These are phyloP conservation scores for Archocentrus centrarchus DNA, from an alignment of 2,113 vertebrate genomes.

Conservation along the genomic window DNA sequence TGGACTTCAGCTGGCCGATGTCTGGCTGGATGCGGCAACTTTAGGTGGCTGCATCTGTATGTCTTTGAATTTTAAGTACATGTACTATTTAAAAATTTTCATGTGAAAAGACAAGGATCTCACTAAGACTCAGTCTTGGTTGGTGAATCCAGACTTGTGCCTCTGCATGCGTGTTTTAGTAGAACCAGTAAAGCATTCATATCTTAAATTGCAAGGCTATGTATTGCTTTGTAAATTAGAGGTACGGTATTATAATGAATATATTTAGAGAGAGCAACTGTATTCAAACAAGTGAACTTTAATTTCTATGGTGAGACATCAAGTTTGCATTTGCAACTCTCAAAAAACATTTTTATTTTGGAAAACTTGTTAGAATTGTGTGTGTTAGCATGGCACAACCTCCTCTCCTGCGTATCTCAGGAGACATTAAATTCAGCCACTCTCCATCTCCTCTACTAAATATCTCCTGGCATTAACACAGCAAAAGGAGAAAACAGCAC, in stretches of 20 bases:
- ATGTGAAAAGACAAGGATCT: background rate
- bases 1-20: no score
- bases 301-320: background rate
- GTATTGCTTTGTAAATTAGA: constrained; percentile 40
- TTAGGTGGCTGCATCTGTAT: no score
- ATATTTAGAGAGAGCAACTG: background rate
- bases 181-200: constrained; percentile 35
- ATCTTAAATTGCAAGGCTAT: constrained; percentile 30
- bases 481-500: constrained; percentile 15
- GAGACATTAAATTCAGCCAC: background rate
- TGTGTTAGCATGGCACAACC: background rate
- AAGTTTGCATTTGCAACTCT: background rate
- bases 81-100: background rate
- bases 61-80: background rate
- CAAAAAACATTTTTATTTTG: background rate
- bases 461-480: constrained; percentile 19
- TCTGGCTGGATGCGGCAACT: no score
- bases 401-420: background rate
- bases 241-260: constrained; percentile 30
- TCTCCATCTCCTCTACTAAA: background rate
- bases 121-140: background rate
- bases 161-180: constrained; percentile 3
- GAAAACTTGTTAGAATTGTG: background rate
- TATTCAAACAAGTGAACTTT: background rate
- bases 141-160: background rate